These are phyloP conservation scores for Odocoileus hemionus DNA, from an alignment of 2,113 vertebrate species.

Conservation along the genomic window DNA sequence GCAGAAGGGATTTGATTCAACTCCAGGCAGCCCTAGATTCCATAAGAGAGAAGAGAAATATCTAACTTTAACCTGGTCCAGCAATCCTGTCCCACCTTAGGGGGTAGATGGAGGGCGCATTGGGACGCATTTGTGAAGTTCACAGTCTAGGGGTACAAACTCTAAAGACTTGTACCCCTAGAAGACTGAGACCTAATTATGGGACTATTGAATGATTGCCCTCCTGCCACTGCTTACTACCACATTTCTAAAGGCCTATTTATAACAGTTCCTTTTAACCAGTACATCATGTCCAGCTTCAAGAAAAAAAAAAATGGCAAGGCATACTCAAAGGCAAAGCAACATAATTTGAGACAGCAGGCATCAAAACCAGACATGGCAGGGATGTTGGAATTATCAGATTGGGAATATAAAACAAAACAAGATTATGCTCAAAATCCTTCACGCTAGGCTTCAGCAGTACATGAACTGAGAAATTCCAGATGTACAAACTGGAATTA, in stretches of 20 bases:
- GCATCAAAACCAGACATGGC: not conserved
- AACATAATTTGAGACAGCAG: not conserved
- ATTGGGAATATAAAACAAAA: not conserved
- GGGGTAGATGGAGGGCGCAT: not conserved
- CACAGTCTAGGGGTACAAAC: not conserved
- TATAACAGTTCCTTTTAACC: not conserved
- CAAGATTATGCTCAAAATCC: not conserved
- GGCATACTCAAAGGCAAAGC: not conserved
- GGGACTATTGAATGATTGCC: not conserved
- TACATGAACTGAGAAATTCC: not conserved
- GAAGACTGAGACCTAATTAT: not conserved
- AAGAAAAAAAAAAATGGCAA: not conserved
- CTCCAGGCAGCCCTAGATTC: not conserved
- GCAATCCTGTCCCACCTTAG: not conserved
- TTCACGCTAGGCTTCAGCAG: not conserved
- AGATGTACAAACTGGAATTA: not conserved
- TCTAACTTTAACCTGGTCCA: not conserved
- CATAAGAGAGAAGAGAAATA: not conserved
- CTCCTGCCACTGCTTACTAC: not conserved
- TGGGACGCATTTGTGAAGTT: not conserved
- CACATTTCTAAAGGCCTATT: not conserved
- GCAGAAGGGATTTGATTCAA: not conserved
- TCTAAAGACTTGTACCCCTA: not conserved
- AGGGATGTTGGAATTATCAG: not conserved
- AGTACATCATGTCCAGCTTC: not conserved